Evolutionary conservation across 2,797 vertebrate species (phyloP), one percentile per base, ranked within the genome.

Genomic region (Bufotes viridis): DNA sequence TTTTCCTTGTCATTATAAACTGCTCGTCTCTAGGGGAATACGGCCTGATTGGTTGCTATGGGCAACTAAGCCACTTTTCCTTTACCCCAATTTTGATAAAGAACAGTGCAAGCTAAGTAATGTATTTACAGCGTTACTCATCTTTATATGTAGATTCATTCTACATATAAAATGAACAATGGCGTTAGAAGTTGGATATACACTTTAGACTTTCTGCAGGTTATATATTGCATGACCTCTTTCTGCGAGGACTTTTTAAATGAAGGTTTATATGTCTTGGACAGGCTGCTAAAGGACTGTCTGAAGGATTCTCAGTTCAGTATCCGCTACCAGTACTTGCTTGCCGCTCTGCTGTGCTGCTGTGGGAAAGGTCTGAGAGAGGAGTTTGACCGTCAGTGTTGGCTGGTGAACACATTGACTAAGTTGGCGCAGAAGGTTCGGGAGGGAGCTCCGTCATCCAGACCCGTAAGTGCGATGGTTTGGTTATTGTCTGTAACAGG

Each of bases 271-370:
- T 14, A 12, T 75, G 26, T n/a, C 2, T 22, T 85, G 5, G n/a
- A 24, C 92, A 99, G 98, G 98, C 91, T 99, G 92, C 94, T 99
- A 91, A 99, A 99, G 94, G 98, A 99, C 0, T 95, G 96, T 74
- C 95, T 99, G 20, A 98, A 98, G 93, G 98, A 99, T 92, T 97
- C 97, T 0, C 98, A 98, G 96, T 99, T 99, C 95, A 97, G 96
- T 22, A 97, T 96, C 88, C 96, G 98, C 3, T 99, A 98, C 92
- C 98, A 98, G 93, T 97, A 97, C 90, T 95, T 99, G 84, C 95
- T 99, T 91, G 98, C 97, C 0, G 98, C 98, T 7, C 92, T 99
- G 91, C 94, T 99, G n/a, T 99, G 98, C 95, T 99, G 98, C 91
- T 97, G 95, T 0, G 98, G 98, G 8, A 96, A 96, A 78, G 96